These are phyloP conservation scores for Ptychochromis oligacanthus DNA, from an alignment of 2,113 vertebrate species.

Conservation along the genomic window DNA sequence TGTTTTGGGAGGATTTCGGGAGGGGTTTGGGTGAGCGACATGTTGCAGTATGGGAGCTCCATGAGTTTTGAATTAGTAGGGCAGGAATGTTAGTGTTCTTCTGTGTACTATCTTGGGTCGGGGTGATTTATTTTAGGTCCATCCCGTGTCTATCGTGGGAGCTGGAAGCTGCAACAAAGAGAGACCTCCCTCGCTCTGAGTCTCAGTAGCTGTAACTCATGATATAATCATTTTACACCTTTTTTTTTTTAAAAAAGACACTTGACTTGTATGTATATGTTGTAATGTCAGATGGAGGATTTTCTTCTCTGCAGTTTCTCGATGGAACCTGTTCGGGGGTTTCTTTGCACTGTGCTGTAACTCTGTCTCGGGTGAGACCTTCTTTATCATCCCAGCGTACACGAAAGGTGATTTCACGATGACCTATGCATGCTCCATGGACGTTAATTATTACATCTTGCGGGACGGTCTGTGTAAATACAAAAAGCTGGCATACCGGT, in stretches of 20 bases:
- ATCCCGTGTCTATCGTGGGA: slow-evolving; percentile 56
- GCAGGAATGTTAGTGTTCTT: slow-evolving; percentile 67
- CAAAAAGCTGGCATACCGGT: slow-evolving; percentile 48
- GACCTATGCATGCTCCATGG: slow-evolving; percentile 84
- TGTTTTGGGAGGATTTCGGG: background rate
- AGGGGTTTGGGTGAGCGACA: background rate
- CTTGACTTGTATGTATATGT: slow-evolving; percentile 68
- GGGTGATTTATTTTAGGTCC: slow-evolving; percentile 68
- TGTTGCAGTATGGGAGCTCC: slow-evolving; percentile 58
- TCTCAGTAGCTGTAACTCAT: slow-evolving; percentile 56
- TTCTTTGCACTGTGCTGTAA: slow-evolving; percentile 74
- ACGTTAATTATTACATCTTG: slow-evolving; percentile 71
- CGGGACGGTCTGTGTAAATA: slow-evolving; percentile 68
- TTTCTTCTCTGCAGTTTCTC: slow-evolving; percentile 38
- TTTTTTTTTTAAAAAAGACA: slow-evolving; percentile 30
- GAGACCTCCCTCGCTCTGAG: slow-evolving; percentile 28
- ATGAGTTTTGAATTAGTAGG: slow-evolving; percentile 62
- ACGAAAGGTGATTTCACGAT: slow-evolving; percentile 57
- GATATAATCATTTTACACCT: slow-evolving; percentile 43
- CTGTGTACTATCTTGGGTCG: slow-evolving; percentile 60
- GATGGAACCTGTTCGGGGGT: slow-evolving; percentile 23
- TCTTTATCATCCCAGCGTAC: slow-evolving; percentile 45
- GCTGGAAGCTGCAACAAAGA: slow-evolving; percentile 59
- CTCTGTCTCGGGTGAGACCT: slow-evolving; percentile 34
- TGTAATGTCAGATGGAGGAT: slow-evolving; percentile 51